Percentiles rank a stretch among this genome's conserved stretches.
Conservation (phyloP, 2,113 vertebrate genomes). For the Cyanoramphus novaezelandiae region DNA sequence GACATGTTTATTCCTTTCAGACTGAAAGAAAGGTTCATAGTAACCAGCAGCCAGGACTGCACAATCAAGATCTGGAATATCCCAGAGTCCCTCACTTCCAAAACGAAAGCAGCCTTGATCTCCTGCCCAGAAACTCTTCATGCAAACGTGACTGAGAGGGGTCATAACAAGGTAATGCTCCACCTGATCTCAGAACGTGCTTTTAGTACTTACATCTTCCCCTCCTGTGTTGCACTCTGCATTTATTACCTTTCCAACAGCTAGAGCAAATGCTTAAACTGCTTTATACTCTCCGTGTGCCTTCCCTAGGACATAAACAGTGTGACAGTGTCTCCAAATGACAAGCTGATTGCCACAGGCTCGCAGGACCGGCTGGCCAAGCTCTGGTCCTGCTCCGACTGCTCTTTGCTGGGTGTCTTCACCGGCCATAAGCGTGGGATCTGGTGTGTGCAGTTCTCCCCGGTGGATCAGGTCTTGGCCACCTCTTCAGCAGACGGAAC, state of each 20-base stretch:
- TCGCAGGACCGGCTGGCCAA: conserved; percentile 94
- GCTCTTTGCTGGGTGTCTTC: conserved; percentile 86
- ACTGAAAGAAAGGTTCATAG: conserved; percentile 87
- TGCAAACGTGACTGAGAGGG: conserved; percentile 82
- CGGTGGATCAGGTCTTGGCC: conserved; percentile 90
- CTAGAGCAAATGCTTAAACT: neutral
- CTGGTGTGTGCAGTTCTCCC: conserved; percentile 95
- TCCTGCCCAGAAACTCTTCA: conserved; percentile 65
- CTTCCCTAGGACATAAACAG: conserved; percentile 90
- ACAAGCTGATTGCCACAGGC: conserved; percentile 91
- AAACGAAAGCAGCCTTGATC: neutral
- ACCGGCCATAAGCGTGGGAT: conserved; percentile 88
- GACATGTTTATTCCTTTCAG: conserved; percentile 50
- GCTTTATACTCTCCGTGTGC: neutral
- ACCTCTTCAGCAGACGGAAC: conserved; percentile 91
- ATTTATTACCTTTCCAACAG: fast-evolving
- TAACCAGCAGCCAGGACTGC: conserved; percentile 93
- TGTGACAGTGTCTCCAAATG: conserved; percentile 89
- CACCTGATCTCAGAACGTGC: fast-evolving
- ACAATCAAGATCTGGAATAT: conserved; percentile 93
- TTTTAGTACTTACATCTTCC: too few relatives aligned
- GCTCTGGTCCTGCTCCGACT: conserved; percentile 83
- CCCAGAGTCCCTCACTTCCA: conserved; percentile 66
- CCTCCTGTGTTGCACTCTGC: neutral
- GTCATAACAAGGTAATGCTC: conserved; percentile 85